Evolutionary conservation across 2,888 invertebrate genomes (phyloP).

Genomic region (Agrochola macilenta): DNA sequence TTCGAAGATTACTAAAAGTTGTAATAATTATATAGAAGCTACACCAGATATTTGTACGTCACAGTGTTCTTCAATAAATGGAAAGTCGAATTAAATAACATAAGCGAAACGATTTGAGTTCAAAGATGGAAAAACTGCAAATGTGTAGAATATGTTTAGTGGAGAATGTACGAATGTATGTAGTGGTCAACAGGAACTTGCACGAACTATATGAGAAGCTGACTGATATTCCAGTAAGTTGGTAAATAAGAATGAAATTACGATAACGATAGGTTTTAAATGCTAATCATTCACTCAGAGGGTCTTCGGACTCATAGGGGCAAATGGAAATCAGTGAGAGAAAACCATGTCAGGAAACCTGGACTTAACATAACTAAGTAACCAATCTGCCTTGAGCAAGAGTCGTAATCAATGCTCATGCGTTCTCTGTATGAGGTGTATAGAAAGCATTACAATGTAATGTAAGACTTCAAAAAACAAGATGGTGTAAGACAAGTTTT

Average conservation of each 20-base stretch:
- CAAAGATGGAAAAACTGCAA: background rate
- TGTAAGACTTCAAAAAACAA: no score
- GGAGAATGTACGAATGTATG: background rate
- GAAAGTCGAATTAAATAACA: background rate
- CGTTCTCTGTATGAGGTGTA: background rate
- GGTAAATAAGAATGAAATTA: background rate
- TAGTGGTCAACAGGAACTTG: background rate
- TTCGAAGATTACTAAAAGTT: background rate
- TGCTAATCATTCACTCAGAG: no score
- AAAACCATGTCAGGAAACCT: no score
- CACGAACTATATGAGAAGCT: background rate
- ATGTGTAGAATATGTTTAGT: conserved; percentile 16
- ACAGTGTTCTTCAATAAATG: background rate
- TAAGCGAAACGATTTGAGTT: background rate
- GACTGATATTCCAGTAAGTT: background rate
- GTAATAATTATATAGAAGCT: background rate
- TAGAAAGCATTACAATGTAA: background rate
- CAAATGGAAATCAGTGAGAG: no score
- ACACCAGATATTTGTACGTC: background rate
- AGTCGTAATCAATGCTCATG: background rate
- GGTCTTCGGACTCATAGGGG: no score
- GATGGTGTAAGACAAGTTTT: no score
- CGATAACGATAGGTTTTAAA: no score
- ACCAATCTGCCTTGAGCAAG: background rate
- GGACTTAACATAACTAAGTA: background rate